phyloP scores from a whole-genome alignment of 2,797 vertebrate genomes.

The Arrhamphus sclerolepis region DNA sequence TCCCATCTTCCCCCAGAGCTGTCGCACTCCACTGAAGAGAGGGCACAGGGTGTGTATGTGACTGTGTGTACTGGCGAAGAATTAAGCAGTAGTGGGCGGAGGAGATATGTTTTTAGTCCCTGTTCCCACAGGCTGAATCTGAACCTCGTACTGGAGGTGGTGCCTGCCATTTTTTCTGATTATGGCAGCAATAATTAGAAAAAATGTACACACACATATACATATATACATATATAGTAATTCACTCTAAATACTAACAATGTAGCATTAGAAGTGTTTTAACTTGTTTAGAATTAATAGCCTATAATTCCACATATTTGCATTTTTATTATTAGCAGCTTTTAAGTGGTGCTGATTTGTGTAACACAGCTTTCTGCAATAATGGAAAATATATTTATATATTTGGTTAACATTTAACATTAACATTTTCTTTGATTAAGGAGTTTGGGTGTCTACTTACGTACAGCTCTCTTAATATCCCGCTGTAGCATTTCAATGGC shows the following conservation, averaged over 20 bases:
- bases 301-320: too few species aligned
- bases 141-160: constrained; percentile 47
- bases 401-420: too few species aligned
- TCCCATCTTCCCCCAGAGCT: constrained; percentile 48
- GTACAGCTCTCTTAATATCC: too few species aligned
- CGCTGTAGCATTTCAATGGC: too few species aligned
- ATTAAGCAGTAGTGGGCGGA: constrained; percentile 52
- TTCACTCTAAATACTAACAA: constrained; percentile 27
- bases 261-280: not conserved
- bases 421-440: too few species aligned
- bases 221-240: too few species aligned
- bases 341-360: too few species aligned
- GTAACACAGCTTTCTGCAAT: too few species aligned
- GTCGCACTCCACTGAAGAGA: constrained; percentile 44
- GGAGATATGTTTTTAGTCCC: constrained; percentile 56
- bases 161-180: constrained; percentile 48
- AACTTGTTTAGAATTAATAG: not conserved
- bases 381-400: too few species aligned
- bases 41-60: constrained; percentile 29
- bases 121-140: constrained; percentile 65
- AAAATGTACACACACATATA: too few species aligned
- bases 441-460: too few species aligned
- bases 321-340: too few species aligned
- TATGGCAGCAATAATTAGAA: constrained; percentile 27
- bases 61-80: constrained; percentile 28